Evolutionary conservation across 2,797 vertebrate species (phyloP).

Genomic region (Thamnophis elegans): DNA sequence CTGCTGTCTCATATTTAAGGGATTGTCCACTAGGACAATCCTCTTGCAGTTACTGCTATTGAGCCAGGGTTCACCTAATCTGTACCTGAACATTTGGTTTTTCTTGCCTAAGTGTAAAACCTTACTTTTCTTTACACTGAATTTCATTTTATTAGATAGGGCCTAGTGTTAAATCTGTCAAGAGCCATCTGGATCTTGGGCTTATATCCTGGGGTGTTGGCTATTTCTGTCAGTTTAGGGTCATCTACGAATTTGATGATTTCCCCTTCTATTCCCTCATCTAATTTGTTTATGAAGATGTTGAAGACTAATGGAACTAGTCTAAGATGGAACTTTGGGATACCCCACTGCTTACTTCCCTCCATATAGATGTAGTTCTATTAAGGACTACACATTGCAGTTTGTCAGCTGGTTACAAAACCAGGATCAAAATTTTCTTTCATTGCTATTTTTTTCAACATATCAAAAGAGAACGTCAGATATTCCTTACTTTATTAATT

Average conservation of each 20-base stretch:
- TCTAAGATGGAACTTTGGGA: background rate
- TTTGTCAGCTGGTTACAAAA: background rate
- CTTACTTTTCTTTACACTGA: too few relatives aligned
- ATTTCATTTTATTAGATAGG: too few relatives aligned
- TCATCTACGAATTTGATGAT: background rate
- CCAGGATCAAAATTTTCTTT: background rate
- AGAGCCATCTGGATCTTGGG: too few relatives aligned
- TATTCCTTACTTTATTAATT: background rate
- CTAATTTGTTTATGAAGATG: background rate
- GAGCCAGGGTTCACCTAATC: too few relatives aligned
- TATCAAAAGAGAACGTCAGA: background rate
- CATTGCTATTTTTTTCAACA: background rate
- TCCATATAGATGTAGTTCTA: background rate
- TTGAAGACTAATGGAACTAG: background rate
- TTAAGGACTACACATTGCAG: background rate
- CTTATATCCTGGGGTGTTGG: too few relatives aligned
- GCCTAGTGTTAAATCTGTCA: too few relatives aligned
- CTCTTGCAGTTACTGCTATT: background rate
- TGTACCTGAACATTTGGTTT: too few relatives aligned
- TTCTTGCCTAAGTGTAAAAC: too few relatives aligned
- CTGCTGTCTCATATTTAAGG: background rate
- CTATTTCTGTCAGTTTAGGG: too few relatives aligned
- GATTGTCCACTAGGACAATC: background rate
- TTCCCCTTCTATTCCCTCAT: background rate
- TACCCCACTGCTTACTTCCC: background rate